Base-by-base conservation (phyloP, 2,888 invertebrate species). In the Cosmopolites sordidus region DNA sequence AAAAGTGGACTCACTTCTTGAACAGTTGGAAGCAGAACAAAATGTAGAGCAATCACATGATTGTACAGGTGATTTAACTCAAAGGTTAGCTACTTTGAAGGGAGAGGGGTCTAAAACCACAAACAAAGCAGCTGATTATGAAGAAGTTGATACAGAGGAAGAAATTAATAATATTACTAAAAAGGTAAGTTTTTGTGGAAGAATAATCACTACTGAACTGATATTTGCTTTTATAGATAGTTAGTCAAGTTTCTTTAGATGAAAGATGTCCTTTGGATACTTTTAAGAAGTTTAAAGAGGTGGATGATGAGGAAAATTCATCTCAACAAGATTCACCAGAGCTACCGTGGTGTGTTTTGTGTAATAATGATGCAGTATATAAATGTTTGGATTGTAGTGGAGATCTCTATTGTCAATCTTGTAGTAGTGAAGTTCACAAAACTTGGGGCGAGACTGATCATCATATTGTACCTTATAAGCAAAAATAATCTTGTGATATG, bases 341-440 rank as follows among this genome's bases (percentile, higher is more conserved):
- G 66, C 74, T 90, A 41, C 88, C 88, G 2, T 89, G 88, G 79
- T 94, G 93, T 74, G 85, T 86, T 60, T 85, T 92, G 60, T 94
- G 93, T 69, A 90, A 91, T 70, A 86, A 87, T 68, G 86, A 89
- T 74, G 89, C 91, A 1, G 78, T 74, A 6, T 74, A 84, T 58
- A 76, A 84, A 44, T 94, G 93, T 68, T 72, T 80, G 40, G 89
- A 86, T 54, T 94, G 93, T 73, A 81, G 80, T 57, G 82, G 80
- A 33, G 92, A 93, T 70, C 75, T 92, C 6, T 94, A 89, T 71
- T 94, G 94, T 71, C 75, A 77, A 11, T 71, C 75, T 50, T 94
- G 94, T 70, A 92, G 83, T 66, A 73, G 74, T 38, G 87, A 88
- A 63, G 84, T 83, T 59, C 87, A 84, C 69, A 67, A 68, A 61